A percentile compares a stretch with the other conserved stretches of the same genome.
phyloP scores from a whole-genome alignment of 2,888 invertebrate species.

The Cheiracanthium punctorium region DNA sequence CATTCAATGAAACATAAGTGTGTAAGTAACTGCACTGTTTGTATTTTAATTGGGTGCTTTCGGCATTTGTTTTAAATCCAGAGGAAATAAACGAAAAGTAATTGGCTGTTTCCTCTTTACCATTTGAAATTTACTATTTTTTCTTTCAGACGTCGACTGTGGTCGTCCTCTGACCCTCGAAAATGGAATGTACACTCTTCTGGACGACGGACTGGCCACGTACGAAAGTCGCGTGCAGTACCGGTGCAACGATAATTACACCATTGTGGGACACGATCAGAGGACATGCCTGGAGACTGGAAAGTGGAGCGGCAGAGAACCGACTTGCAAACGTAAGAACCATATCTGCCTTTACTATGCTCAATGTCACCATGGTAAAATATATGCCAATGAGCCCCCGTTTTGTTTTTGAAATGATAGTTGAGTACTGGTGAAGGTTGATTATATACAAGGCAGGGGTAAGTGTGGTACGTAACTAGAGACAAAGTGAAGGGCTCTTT shows the following conservation, averaged over 20 bases:
- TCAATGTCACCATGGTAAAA: not conserved
- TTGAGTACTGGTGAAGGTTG: too few relatives aligned
- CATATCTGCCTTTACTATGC: not conserved
- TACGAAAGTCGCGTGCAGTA: conserved; percentile 72
- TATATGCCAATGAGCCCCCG: not conserved
- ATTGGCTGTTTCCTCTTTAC: too few relatives aligned
- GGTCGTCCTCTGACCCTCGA: conserved; percentile 87
- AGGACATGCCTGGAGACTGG: conserved; percentile 71
- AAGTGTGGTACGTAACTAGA: too few relatives aligned
- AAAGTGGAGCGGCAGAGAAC: conserved; percentile 71
- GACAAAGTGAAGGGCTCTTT: too few relatives aligned
- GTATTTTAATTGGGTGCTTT: too few relatives aligned
- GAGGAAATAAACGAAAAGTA: too few relatives aligned
- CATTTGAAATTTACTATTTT: not conserved
- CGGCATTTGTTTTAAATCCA: too few relatives aligned
- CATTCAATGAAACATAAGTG: too few relatives aligned
- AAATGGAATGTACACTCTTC: conserved; percentile 86
- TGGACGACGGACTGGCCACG: conserved; percentile 80
- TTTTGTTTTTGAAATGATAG: too few relatives aligned
- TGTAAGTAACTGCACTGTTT: too few relatives aligned
- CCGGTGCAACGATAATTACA: conserved; percentile 83
- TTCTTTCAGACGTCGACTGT: conserved; percentile 60
- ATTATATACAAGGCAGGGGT: too few relatives aligned
- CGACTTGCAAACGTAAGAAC: conserved; percentile 71
- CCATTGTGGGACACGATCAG: conserved; percentile 79